Conservation (phyloP, 2,113 vertebrate species). For the Percina caprodes region DNA sequence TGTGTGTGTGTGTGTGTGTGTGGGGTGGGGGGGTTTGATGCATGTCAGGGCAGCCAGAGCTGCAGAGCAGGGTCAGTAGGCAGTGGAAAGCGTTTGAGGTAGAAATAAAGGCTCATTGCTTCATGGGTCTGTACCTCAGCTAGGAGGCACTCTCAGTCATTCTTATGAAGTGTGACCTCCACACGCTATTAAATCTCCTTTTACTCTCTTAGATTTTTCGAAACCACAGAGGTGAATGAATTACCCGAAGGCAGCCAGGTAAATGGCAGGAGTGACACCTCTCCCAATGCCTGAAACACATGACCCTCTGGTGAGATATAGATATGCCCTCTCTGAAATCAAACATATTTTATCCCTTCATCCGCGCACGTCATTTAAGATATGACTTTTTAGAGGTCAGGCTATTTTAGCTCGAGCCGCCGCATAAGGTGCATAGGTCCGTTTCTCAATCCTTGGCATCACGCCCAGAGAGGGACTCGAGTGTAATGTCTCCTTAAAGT, state of each 20-base stretch:
- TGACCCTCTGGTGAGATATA: conserved; percentile 69
- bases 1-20: too few species aligned
- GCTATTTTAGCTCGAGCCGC: conserved; percentile 54
- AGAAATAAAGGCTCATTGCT: conserved; percentile 80
- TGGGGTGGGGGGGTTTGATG: conserved; percentile 53
- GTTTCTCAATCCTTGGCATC: conserved; percentile 51
- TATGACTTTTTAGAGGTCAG: conserved; percentile 65
- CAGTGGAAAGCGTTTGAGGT: conserved; percentile 68
- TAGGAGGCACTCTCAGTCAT: conserved; percentile 70
- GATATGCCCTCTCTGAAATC: conserved; percentile 69
- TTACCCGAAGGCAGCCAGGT: conserved; percentile 70
- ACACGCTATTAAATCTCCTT: conserved; percentile 76
- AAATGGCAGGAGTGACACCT: conserved; percentile 61
- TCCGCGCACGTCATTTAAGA: conserved; percentile 61
- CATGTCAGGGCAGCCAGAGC: conserved; percentile 62
- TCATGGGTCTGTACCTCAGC: conserved; percentile 62
- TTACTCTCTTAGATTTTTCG: conserved; percentile 66
- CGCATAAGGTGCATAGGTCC: conserved; percentile 22
- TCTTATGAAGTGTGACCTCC: conserved; percentile 80
- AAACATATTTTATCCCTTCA: conserved; percentile 67
- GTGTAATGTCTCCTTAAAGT: conserved; percentile 58
- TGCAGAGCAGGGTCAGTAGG: conserved; percentile 66
- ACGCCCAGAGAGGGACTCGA: conserved; percentile 49
- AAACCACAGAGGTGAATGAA: conserved; percentile 71
- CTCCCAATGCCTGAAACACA: conserved; percentile 60